Conservation (phyloP, 2,888 invertebrate genomes). For the Spilosoma lubricipeda region DNA sequence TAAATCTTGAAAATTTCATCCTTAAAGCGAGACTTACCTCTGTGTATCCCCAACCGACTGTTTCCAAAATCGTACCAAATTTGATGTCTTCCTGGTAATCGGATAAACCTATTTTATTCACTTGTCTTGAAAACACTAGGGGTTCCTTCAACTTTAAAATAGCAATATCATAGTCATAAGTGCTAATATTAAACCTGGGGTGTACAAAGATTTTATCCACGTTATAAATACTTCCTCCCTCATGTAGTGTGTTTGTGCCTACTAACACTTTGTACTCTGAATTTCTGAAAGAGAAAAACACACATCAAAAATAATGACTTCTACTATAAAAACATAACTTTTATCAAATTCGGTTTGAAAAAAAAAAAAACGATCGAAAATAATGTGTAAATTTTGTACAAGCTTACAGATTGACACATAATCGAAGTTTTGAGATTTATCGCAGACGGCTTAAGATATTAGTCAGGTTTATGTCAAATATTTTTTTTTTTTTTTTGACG, state of each 20-base stretch:
- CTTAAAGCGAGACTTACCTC: conserved; percentile 33
- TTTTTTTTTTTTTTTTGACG: no score
- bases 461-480: no score
- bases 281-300: conserved; percentile 40
- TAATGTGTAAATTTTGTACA: no score
- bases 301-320: not conserved
- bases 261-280: conserved; percentile 50
- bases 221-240: conserved; percentile 49
- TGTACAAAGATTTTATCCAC: conserved; percentile 55
- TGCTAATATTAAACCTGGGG: conserved; percentile 38
- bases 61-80: conserved; percentile 34
- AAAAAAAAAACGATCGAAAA: no score
- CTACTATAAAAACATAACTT: conserved; percentile 10
- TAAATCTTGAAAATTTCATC: not conserved
- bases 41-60: conserved; percentile 55
- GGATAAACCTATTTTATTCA: conserved; percentile 35
- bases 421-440: not conserved
- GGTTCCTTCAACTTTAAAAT: conserved; percentile 42
- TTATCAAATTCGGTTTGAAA: no score
- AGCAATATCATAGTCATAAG: conserved; percentile 47
- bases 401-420: not conserved
- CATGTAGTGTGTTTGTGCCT: conserved; percentile 48
- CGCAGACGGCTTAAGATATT: not conserved
- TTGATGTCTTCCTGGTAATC: conserved; percentile 25
- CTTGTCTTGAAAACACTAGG: conserved; percentile 45